A percentile compares a stretch with the other conserved stretches of the same genome.
Conservation (phyloP, 92 coral and sea anemone genomes). For the Epizoanthus stellaris region DNA sequence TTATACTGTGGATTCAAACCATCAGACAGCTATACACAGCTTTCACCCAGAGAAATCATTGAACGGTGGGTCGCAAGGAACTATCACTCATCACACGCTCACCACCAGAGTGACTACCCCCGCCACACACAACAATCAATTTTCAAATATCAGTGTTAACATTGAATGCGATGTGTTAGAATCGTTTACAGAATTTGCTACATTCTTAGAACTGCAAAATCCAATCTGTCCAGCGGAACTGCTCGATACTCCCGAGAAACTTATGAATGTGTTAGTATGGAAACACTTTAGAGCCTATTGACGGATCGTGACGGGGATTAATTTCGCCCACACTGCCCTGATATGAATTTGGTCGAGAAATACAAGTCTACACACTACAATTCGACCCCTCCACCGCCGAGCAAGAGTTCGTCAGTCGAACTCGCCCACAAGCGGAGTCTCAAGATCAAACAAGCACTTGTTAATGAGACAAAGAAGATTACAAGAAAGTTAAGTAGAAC, state of each 20-base stretch:
- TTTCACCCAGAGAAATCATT: conserved; percentile 24
- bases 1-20: conserved; percentile 7
- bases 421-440: too few species aligned
- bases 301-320: neutral
- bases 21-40: conserved; percentile 2
- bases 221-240: conserved; percentile 99
- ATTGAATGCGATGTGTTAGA: conserved; percentile 95
- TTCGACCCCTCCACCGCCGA: too few species aligned
- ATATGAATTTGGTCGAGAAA: too few species aligned
- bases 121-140: neutral
- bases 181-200: conserved; percentile 94
- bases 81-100: neutral
- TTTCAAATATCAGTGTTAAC: conserved; percentile 27
- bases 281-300: conserved; percentile 46
- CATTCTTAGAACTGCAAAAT: conserved; percentile 86
- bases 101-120: neutral
- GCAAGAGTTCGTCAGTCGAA: too few species aligned
- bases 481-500: neutral
- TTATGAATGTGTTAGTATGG: conserved; percentile 85
- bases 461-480: neutral
- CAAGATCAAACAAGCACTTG: too few species aligned
- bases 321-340: too few species aligned
- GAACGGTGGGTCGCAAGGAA: neutral
- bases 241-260: conserved; percentile 96
- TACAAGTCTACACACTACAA: too few species aligned